Evolutionary conservation across 2,797 vertebrate genomes (phyloP).

Genomic region (Labroides dimidiatus): DNA sequence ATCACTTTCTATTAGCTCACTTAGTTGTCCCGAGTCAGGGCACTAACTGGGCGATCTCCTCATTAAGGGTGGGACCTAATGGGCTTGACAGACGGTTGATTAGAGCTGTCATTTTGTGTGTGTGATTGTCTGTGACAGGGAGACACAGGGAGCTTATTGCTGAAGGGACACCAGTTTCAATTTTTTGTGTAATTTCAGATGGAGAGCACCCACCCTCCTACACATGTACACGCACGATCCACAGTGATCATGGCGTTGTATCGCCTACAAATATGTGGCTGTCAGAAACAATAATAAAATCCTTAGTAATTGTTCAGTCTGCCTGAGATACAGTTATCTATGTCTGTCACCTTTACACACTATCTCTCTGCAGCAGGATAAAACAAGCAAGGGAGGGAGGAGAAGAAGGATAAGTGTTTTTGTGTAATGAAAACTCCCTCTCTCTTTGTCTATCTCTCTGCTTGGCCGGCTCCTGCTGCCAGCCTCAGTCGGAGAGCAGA

Average conservation of each 20-base stretch:
- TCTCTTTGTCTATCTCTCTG: conserved; percentile 57
- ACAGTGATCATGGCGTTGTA: conserved; percentile 56
- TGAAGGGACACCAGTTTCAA: conserved; percentile 68
- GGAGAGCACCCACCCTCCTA: conserved; percentile 52
- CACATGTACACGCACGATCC: conserved; percentile 16
- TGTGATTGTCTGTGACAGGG: conserved; percentile 23
- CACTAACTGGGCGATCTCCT: conserved; percentile 67
- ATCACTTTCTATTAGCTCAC: conserved; percentile 63
- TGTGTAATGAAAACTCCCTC: conserved; percentile 74
- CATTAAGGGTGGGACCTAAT: conserved; percentile 67
- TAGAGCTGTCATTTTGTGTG: conserved; percentile 54
- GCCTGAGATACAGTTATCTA: conserved; percentile 73
- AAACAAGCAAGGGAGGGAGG: conserved; percentile 49
- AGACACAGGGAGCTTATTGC: conserved; percentile 38
- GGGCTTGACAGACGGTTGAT: conserved; percentile 71
- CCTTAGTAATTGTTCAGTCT: conserved; percentile 69
- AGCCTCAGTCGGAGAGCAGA: conserved; percentile 65
- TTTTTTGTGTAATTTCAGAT: conserved; percentile 72
- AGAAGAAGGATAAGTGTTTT: conserved; percentile 66
- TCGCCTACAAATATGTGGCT: conserved; percentile 73
- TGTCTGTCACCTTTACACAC: conserved; percentile 71
- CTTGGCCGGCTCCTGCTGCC: conserved; percentile 67
- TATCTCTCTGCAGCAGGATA: conserved; percentile 51
- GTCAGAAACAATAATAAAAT: conserved; percentile 71
- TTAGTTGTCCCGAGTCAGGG: conserved; percentile 48